phyloP scores from a whole-genome alignment of 2,797 vertebrate genomes.

The Hoplostethus atlanticus region DNA sequence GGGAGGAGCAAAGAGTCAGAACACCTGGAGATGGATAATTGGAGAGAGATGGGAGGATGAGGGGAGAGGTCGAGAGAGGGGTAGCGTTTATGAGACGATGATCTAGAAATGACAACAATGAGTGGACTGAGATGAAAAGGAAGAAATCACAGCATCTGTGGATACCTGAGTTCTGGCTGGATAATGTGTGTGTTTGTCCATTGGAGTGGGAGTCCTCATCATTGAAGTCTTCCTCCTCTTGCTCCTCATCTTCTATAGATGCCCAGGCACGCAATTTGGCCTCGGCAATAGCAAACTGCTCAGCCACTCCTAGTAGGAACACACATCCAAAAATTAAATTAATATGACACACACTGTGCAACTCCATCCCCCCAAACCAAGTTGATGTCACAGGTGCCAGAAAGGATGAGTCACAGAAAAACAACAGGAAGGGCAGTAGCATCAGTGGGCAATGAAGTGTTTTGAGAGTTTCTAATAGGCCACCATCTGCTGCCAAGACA shows the following conservation, averaged over 20 bases:
- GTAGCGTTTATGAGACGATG: slow-evolving; percentile 41
- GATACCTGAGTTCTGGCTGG: slow-evolving; percentile 79
- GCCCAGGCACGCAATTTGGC: slow-evolving; percentile 98
- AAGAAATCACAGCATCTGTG: fast-evolving
- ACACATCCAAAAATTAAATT: slow-evolving; percentile 8
- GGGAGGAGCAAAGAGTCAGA: slow-evolving; percentile 83
- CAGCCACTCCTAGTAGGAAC: slow-evolving; percentile 88
- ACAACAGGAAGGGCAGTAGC: slow-evolving; percentile 64
- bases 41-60: slow-evolving; percentile 40
- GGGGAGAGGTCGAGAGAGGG: not conserved
- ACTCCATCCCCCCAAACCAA: slow-evolving; percentile 31
- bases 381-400: slow-evolving; percentile 53
- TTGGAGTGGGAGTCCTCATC: slow-evolving; percentile 83
- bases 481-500: slow-evolving; percentile 78
- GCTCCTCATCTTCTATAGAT: slow-evolving; percentile 92
- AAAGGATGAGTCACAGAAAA: slow-evolving; percentile 75
- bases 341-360: not conserved
- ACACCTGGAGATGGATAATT: slow-evolving; percentile 58
- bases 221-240: slow-evolving; percentile 79
- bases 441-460: slow-evolving; percentile 68
- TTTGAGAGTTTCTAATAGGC: slow-evolving; percentile 75
- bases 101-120: slow-evolving; percentile 18
- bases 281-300: slow-evolving; percentile 98
- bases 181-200: slow-evolving; percentile 29
- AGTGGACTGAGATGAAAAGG: slow-evolving; percentile 37